Percentiles rank a stretch among this genome's conserved stretches.
Conservation (phyloP, 1,140 invertebrate species). For the Drosophila biarmipes region DNA sequence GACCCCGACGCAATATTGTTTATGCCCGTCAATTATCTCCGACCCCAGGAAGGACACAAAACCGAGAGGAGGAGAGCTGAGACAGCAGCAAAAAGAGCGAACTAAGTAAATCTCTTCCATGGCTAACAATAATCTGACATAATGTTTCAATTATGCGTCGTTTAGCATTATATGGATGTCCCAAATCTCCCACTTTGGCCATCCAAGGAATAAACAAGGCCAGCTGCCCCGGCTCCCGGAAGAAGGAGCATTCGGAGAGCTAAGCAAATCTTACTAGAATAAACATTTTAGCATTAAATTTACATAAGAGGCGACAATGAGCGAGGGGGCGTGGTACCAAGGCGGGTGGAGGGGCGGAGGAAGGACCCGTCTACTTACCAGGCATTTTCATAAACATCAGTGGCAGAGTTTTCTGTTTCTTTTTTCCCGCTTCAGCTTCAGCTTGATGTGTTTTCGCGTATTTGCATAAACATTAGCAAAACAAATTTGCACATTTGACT, state of each 20-base stretch:
- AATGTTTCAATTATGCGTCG: constrained; percentile 82
- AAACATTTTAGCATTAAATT: constrained; percentile 83
- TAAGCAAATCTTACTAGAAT: constrained; percentile 81
- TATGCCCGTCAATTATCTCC: constrained; percentile 58
- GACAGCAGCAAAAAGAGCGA: constrained; percentile 54
- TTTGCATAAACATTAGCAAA: constrained; percentile 83
- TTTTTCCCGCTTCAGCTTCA: constrained; percentile 24
- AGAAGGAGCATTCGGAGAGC: constrained; percentile 69
- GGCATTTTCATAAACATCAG: constrained; percentile 79
- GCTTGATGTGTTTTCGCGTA: constrained; percentile 66
- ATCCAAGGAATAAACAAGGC: constrained; percentile 27
- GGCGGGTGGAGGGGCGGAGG: not conserved
- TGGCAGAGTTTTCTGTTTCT: constrained; percentile 21
- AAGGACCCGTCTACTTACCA: constrained; percentile 47
- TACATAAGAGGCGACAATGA: constrained; percentile 78
- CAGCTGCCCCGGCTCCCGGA: constrained; percentile 8
- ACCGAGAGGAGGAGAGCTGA: constrained; percentile 3
- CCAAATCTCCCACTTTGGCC: constrained; percentile 15
- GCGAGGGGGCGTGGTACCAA: constrained; percentile 1
- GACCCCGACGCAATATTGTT: constrained; percentile 60
- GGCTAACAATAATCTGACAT: constrained; percentile 83
- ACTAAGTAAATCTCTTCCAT: constrained; percentile 76
- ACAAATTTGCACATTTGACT: constrained; percentile 80
- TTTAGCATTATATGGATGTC: constrained; percentile 72
- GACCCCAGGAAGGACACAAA: constrained; percentile 20